Conservation (phyloP, 2,888 invertebrate genomes). For the Uloborus plumipes region DNA sequence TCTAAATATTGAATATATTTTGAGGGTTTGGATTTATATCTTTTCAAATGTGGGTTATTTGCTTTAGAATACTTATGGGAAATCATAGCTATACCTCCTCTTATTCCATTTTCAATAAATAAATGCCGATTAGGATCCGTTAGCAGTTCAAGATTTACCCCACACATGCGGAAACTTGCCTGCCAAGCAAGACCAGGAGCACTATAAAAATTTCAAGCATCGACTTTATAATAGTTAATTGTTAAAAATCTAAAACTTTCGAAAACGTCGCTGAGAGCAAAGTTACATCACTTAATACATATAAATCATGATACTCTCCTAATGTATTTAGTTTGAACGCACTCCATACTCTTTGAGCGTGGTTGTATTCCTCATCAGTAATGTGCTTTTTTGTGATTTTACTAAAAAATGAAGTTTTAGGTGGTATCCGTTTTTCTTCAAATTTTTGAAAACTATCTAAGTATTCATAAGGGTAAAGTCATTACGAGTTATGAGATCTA, state of each 20-base stretch:
- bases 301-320: no score
- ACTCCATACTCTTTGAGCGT: no score
- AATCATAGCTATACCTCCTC: neutral
- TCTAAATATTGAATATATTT: conserved; percentile 23
- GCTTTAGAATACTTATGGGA: conserved; percentile 20
- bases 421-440: neutral
- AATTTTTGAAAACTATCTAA: neutral
- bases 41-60: conserved; percentile 9
- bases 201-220: no score
- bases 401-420: neutral
- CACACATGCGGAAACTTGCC: neutral
- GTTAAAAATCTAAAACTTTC: no score
- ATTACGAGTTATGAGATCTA: no score
- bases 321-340: no score
- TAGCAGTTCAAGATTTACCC: conserved; percentile 1
- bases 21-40: conserved; percentile 1
- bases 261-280: no score
- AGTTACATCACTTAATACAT: no score
- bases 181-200: neutral
- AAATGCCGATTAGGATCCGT: no score
- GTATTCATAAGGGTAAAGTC: neutral
- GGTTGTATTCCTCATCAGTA: no score
- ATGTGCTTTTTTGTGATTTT: no score
- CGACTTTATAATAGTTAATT: no score
- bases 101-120: neutral